These are phyloP conservation scores for Gadopsis bispinosus DNA, from an alignment of 2,797 vertebrate genomes.

Conservation along the genomic window DNA sequence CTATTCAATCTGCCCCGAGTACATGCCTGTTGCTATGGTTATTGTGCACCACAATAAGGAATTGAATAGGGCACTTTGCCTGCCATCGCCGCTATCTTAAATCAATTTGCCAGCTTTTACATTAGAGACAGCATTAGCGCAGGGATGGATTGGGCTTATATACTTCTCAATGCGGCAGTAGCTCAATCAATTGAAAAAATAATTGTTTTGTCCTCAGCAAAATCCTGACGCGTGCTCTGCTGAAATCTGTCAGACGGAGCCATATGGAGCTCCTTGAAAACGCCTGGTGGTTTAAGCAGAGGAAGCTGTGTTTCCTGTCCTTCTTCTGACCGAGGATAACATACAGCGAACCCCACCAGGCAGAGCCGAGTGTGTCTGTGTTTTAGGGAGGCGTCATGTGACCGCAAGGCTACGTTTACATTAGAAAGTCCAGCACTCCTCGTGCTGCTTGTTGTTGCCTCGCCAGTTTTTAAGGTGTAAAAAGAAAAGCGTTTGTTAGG, in stretches of 20 bases:
- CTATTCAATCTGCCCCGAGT: slow-evolving; percentile 71
- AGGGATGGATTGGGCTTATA: slow-evolving; percentile 55
- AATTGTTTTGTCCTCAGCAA: slow-evolving; percentile 64
- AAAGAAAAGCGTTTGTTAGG: slow-evolving; percentile 50
- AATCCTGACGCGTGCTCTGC: slow-evolving; percentile 62
- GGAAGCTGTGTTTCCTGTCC: slow-evolving; percentile 31
- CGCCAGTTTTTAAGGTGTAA: slow-evolving; percentile 33
- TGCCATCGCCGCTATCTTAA: slow-evolving; percentile 75
- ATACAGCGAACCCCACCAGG: slow-evolving; percentile 34
- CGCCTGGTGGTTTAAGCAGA: slow-evolving; percentile 45
- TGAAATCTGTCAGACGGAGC: slow-evolving; percentile 50
- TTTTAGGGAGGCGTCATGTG: slow-evolving; percentile 28
- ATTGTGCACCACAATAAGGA: slow-evolving; percentile 75
- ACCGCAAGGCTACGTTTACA: slow-evolving; percentile 35
- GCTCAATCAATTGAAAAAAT: slow-evolving; percentile 52
- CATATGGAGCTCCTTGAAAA: slow-evolving; percentile 66
- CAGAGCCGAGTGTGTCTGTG: slow-evolving; percentile 21
- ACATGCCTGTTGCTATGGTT: slow-evolving; percentile 86
- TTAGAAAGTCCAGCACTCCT: slow-evolving; percentile 40
- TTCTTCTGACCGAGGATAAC: slow-evolving; percentile 39
- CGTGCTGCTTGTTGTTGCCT: not conserved
- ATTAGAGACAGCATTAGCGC: slow-evolving; percentile 56
- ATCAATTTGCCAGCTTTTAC: slow-evolving; percentile 76
- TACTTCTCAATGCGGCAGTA: slow-evolving; percentile 70
- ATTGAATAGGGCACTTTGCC: slow-evolving; percentile 77